Evolutionary conservation across 2,888 invertebrate species (phyloP), one percentile per base, ranked within the genome.

Genomic region (Amblyjoppa fuscipennis): DNA sequence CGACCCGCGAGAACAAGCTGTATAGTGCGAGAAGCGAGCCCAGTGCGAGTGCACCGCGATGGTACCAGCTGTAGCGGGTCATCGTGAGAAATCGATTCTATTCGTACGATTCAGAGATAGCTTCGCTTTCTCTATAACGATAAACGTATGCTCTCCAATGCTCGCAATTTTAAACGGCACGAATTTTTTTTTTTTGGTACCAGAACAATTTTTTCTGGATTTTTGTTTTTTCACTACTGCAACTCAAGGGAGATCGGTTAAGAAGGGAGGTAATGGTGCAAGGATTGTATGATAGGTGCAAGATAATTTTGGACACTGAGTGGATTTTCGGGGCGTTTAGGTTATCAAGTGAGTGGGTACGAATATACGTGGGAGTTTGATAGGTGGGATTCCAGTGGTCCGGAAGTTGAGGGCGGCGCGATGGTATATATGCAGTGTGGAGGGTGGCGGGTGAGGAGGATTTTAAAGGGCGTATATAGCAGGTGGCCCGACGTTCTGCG

Each of bases 61-160:
- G 53, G 80, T 49, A 69, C 64, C 74, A 64, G 75, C 45, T 45
- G 38, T 51, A 74, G 85, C 85, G 51, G 85, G 85, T 85, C 85
- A 85, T 83, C 76, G 83, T 80, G 76, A 83, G 83, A 76, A 85
- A 85, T 85, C 85, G 85, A 85, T 85, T 81, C 80, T 76, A 85
- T 80, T 80, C 80, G 76, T 76, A 77, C 68, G 83, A 80, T 83
- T 85, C 83, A 80, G 69, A 77, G 80, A 77, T 76, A 34, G 53
- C 80, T 80, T 76, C 83, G 68, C 68, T 53, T 68, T 20, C 41
- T 31, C 11, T 28, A 13, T 20, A 20, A n/a, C 66, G 64, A 25
- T 51, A 51, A 68, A n/a, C 56, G 41, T 38, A 31, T 51, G 28
- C 69, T 45, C 59, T 41, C 41, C 9, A 9, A 41, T 2, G 41